Evolutionary conservation across 2,797 vertebrate genomes (phyloP).

Genomic region (Chaunax sp.): DNA sequence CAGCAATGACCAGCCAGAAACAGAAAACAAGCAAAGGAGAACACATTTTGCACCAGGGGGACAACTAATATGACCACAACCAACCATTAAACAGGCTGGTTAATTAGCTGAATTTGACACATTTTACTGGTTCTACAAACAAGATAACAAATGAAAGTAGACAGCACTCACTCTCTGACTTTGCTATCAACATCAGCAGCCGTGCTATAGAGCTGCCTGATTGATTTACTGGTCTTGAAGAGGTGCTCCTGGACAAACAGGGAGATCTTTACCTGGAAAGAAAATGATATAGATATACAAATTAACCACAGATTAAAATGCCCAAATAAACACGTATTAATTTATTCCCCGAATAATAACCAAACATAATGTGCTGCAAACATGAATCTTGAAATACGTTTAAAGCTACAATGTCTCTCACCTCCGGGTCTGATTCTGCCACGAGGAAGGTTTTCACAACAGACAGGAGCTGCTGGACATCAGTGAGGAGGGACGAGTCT

Average conservation of each 20-base stretch:
- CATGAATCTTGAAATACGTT: not conserved
- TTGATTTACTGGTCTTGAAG: constrained; percentile 87
- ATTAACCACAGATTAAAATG: not conserved
- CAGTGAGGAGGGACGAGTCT: constrained; percentile 67
- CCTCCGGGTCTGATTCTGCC: constrained; percentile 80
- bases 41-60: no score
- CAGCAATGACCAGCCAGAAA: no score
- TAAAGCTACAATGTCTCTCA: constrained; percentile 59
- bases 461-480: constrained; percentile 82
- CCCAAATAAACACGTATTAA: not conserved
- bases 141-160: not conserved
- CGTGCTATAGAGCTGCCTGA: constrained; percentile 85
- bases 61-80: not conserved
- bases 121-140: not conserved
- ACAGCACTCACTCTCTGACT: constrained; percentile 90
- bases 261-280: constrained; percentile 77
- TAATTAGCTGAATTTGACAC: not conserved
- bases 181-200: constrained; percentile 81
- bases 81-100: not conserved
- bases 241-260: constrained; percentile 83
- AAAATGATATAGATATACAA: not conserved
- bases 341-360: not conserved
- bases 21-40: no score
- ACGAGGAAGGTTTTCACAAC: constrained; percentile 84
- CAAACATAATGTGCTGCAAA: not conserved